Percentiles rank a stretch among this genome's conserved stretches.
These are phyloP conservation scores for Microtus ochrogaster DNA, from an alignment of 2,113 vertebrate species.

Conservation along the genomic window DNA sequence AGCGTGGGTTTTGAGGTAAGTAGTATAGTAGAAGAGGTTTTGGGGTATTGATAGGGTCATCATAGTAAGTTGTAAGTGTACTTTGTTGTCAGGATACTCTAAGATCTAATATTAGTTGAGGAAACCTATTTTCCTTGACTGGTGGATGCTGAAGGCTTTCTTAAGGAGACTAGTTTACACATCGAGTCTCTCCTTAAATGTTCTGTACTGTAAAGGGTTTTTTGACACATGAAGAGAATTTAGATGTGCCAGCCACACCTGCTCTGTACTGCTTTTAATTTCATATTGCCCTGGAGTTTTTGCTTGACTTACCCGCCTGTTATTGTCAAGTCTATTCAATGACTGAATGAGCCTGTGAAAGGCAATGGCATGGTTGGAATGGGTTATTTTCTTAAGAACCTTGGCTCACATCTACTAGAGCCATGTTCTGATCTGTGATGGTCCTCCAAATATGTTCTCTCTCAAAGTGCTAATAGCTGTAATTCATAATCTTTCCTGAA, in stretches of 20 bases:
- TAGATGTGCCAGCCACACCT: not conserved
- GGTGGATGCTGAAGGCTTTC: not conserved
- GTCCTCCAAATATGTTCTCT: not conserved
- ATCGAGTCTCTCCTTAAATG: not conserved
- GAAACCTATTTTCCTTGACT: not conserved
- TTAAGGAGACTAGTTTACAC: constrained; percentile 26
- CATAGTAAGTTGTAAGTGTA: not conserved
- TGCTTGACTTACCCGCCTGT: not conserved
- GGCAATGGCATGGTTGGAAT: not conserved
- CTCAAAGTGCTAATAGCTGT: not conserved
- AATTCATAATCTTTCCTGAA: not conserved
- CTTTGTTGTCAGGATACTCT: not conserved
- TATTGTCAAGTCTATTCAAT: constrained; percentile 19
- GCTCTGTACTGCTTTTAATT: not conserved
- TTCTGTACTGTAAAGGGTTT: not conserved
- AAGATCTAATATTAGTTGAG: not conserved
- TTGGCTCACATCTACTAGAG: not conserved
- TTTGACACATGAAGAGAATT: not conserved
- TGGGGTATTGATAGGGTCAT: not conserved
- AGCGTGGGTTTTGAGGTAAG: too few species aligned
- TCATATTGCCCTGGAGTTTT: not conserved
- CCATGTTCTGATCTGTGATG: not conserved
- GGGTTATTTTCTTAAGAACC: constrained; percentile 22
- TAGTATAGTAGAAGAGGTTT: not conserved
- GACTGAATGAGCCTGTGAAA: not conserved